Conservation (phyloP, 1,140 invertebrate species). For the Papilio helenus region DNA sequence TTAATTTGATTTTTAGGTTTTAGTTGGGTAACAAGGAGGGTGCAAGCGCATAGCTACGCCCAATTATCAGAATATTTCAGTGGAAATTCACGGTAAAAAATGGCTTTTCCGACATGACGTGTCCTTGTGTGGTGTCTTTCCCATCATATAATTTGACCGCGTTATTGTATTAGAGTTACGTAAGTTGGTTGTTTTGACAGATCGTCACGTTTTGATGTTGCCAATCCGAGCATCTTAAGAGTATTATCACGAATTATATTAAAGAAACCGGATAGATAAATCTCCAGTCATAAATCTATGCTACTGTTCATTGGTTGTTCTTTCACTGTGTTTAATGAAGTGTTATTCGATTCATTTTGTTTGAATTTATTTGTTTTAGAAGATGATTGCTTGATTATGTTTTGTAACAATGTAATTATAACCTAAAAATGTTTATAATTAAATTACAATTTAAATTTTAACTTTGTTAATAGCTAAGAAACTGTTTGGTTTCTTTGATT, state of each 20-base stretch:
- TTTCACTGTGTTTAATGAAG: neutral
- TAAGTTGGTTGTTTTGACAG: neutral
- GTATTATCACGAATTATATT: constrained; percentile 33
- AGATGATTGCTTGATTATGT: neutral
- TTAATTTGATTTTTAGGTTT: too few species aligned
- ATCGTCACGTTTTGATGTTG: constrained; percentile 12
- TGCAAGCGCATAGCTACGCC: too few species aligned
- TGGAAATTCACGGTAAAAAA: neutral
- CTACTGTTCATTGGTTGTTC: constrained; percentile 7
- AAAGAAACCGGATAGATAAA: constrained; percentile 10
- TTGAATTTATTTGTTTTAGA: neutral
- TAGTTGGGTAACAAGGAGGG: too few species aligned
- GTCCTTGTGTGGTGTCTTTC: neutral
- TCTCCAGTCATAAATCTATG: neutral
- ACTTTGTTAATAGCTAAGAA: too few species aligned
- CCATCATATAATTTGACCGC: neutral
- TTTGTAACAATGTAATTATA: too few species aligned
- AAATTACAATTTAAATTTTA: too few species aligned
- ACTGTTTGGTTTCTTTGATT: too few species aligned
- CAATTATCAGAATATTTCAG: neutral
- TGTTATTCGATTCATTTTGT: neutral
- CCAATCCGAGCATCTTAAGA: constrained; percentile 12
- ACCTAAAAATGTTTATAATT: too few species aligned
- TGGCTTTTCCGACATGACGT: too few species aligned
- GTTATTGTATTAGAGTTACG: neutral